These are phyloP conservation scores for Sebastes reedi DNA, from an alignment of 2,797 vertebrate species.

Conservation along the genomic window DNA sequence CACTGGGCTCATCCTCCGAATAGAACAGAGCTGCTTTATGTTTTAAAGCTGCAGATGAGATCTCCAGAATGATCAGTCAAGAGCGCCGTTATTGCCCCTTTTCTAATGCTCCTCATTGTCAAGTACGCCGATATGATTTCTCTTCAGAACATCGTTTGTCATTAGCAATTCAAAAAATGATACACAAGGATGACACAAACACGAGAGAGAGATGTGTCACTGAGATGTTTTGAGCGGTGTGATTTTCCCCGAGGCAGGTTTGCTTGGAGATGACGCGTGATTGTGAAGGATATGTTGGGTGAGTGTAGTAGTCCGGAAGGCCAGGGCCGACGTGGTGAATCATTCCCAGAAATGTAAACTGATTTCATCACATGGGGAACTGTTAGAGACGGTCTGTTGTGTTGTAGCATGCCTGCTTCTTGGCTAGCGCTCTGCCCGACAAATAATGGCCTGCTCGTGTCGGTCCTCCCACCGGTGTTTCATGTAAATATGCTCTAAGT, in stretches of 20 bases:
- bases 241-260: conserved; percentile 54
- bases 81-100: conserved; percentile 44
- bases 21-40: conserved; percentile 63
- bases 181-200: conserved; percentile 36
- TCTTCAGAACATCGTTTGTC: conserved; percentile 43
- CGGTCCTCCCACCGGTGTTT: conserved; percentile 62
- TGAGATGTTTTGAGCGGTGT: conserved; percentile 43
- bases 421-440: conserved; percentile 39
- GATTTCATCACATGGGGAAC: conserved; percentile 50
- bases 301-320: conserved; percentile 29
- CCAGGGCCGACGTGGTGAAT: conserved; percentile 30
- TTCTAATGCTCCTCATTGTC: conserved; percentile 56
- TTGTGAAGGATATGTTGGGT: conserved; percentile 32
- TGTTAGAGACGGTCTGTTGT: conserved; percentile 32
- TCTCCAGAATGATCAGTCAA: conserved; percentile 62
- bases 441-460: conserved; percentile 59
- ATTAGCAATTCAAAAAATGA: conserved; percentile 54
- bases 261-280: conserved; percentile 32
- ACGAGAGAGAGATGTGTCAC: conserved; percentile 40
- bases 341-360: conserved; percentile 55
- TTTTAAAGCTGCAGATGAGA: conserved; percentile 52
- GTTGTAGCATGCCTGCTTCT: conserved; percentile 41
- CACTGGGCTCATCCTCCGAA: conserved; percentile 67
- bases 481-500: conserved; percentile 83
- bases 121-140: conserved; percentile 52